Evolutionary conservation across 2,888 invertebrate species (phyloP).

Genomic region (Brachylomia viminalis): DNA sequence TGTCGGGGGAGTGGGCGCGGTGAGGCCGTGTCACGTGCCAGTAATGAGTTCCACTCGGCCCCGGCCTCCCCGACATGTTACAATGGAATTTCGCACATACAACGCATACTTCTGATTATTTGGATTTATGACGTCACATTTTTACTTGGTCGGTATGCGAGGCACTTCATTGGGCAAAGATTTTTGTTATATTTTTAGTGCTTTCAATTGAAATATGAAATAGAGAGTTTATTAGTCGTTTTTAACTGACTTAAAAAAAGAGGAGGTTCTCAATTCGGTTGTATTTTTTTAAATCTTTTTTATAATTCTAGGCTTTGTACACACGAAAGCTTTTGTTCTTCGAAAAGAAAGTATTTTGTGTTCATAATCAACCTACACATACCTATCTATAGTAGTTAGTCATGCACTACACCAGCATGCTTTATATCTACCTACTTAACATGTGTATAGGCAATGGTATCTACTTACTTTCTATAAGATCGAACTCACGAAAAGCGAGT

Average conservation of each 20-base stretch:
- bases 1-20: constrained; percentile 80
- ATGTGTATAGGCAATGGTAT: not conserved
- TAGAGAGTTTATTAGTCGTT: not conserved
- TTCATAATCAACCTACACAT: too few relatives aligned
- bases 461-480: not conserved
- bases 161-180: constrained; percentile 38
- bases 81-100: constrained; percentile 89
- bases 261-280: too few relatives aligned
- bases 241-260: too few relatives aligned
- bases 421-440: not conserved
- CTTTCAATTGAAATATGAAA: constrained; percentile 23
- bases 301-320: not conserved
- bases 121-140: constrained; percentile 82
- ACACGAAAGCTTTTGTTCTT: not conserved
- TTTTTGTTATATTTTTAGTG: constrained; percentile 34
- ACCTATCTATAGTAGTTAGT: too few relatives aligned
- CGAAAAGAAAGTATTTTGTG: not conserved
- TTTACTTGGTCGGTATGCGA: constrained; percentile 56
- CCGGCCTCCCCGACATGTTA: constrained; percentile 75
- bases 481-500: not conserved
- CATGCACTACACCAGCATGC: not conserved
- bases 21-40: constrained; percentile 88
- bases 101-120: constrained; percentile 84
- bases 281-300: too few relatives aligned
- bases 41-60: constrained; percentile 87